A percentile compares a stretch with the other conserved stretches of the same genome.
Conservation (phyloP, 2,113 vertebrate species). For the Eupsittula cactorum region DNA sequence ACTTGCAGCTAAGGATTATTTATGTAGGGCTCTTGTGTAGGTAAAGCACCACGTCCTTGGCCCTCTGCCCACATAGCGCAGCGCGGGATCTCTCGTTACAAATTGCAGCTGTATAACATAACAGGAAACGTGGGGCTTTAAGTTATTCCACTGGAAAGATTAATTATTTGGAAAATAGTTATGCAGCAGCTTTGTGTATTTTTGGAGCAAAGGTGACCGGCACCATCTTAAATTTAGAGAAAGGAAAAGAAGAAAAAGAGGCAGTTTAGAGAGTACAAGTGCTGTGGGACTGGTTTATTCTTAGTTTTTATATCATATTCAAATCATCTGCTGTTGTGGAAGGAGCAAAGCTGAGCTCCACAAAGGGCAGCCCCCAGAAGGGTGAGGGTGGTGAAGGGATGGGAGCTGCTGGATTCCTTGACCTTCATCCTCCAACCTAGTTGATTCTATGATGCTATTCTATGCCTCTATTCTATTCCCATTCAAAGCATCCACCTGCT, state of each 20-base stretch:
- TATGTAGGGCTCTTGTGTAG: slow-evolving; percentile 74
- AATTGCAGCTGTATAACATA: slow-evolving; percentile 78
- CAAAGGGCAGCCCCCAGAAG: background rate
- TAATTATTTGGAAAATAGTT: slow-evolving; percentile 80
- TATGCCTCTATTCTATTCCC: background rate
- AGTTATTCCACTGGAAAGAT: slow-evolving; percentile 81
- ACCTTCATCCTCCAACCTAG: background rate
- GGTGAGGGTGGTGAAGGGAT: background rate
- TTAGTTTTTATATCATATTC: background rate
- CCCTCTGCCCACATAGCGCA: slow-evolving; percentile 63
- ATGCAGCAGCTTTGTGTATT: slow-evolving; percentile 60
- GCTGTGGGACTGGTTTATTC: background rate
- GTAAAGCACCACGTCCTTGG: slow-evolving; percentile 75
- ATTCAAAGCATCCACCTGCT: background rate
- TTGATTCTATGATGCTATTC: background rate
- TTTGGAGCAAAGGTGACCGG: slow-evolving; percentile 72
- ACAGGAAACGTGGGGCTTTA: slow-evolving; percentile 79
- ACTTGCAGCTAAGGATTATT: slow-evolving; percentile 73
- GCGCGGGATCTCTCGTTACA: slow-evolving; percentile 75
- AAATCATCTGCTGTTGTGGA: background rate
- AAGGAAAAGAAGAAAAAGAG: slow-evolving; percentile 21
- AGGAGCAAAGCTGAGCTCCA: background rate
- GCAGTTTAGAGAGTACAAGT: background rate
- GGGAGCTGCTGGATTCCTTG: background rate
- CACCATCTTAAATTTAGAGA: slow-evolving; percentile 58